Evolutionary conservation across 64 coral and sea anemone species (phyloP).

Genomic region (Actinia tenebrosa): DNA sequence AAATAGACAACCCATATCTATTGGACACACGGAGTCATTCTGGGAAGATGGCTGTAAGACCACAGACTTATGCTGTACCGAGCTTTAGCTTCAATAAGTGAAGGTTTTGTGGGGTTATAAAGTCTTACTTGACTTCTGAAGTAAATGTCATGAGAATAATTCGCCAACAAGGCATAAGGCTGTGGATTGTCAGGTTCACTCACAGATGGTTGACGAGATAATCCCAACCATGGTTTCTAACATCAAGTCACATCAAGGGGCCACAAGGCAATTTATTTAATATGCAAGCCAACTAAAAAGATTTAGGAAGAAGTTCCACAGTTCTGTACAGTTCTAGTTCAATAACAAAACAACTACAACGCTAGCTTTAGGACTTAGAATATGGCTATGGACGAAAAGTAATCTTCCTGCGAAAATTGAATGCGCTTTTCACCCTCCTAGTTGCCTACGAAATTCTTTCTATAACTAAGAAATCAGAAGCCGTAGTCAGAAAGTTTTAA

Average conservation of each 20-base stretch:
- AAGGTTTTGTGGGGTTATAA: background rate
- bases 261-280: too few species aligned
- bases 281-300: too few species aligned
- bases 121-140: background rate
- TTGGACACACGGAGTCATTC: background rate
- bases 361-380: background rate
- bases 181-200: background rate
- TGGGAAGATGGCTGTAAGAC: constrained; percentile 16
- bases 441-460: too few species aligned
- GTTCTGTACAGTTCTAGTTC: background rate
- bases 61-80: constrained; percentile 13
- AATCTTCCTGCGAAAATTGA: too few species aligned
- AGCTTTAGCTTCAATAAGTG: background rate
- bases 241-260: too few species aligned
- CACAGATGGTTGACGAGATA: background rate
- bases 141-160: background rate
- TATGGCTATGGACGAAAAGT: too few species aligned
- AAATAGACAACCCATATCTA: background rate
- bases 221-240: background rate
- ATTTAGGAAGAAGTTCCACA: too few species aligned
- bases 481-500: background rate
- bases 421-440: too few species aligned
- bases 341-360: background rate
- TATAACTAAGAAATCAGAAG: too few species aligned
- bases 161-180: background rate